Percentiles rank a stretch among this genome's conserved stretches.
phyloP scores from a whole-genome alignment of 1,140 invertebrate species.

The Lordiphosa mommai region DNA sequence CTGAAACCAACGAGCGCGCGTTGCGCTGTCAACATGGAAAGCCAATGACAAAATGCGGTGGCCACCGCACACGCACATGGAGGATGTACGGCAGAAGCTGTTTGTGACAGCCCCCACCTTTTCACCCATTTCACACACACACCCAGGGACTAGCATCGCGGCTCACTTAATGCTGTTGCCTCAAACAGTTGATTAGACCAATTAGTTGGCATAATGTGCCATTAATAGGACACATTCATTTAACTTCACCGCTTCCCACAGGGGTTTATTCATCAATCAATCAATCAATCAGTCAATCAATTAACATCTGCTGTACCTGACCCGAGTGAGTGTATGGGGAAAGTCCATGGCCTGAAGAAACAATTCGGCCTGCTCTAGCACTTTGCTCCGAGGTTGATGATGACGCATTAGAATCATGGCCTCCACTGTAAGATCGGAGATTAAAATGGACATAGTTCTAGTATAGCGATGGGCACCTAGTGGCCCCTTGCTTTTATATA shows the following conservation, averaged over 20 bases:
- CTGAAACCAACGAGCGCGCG: slow-evolving; percentile 34
- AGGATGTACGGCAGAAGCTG: slow-evolving; percentile 26
- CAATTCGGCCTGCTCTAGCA: neutral
- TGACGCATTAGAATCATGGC: neutral
- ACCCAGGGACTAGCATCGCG: slow-evolving; percentile 2
- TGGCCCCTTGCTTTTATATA: too few species aligned
- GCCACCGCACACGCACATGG: neutral
- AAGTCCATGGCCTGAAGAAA: neutral
- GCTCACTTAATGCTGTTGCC: slow-evolving; percentile 4
- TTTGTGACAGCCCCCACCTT: slow-evolving; percentile 39
- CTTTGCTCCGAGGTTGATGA: neutral
- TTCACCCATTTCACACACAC: neutral
- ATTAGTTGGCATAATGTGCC: slow-evolving; percentile 17
- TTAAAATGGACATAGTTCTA: too few species aligned
- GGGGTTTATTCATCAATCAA: neutral
- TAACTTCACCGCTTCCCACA: neutral
- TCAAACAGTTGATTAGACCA: slow-evolving; percentile 27
- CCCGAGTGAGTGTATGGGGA: neutral
- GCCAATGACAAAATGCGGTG: slow-evolving; percentile 38
- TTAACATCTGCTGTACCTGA: neutral
- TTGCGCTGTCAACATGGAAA: neutral
- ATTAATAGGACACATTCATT: neutral
- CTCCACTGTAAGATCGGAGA: neutral
- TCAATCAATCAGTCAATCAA: too few species aligned
- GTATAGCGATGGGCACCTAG: too few species aligned